Base-by-base conservation (phyloP, 1,140 invertebrate species). In the Drosophila watanabei region DNA sequence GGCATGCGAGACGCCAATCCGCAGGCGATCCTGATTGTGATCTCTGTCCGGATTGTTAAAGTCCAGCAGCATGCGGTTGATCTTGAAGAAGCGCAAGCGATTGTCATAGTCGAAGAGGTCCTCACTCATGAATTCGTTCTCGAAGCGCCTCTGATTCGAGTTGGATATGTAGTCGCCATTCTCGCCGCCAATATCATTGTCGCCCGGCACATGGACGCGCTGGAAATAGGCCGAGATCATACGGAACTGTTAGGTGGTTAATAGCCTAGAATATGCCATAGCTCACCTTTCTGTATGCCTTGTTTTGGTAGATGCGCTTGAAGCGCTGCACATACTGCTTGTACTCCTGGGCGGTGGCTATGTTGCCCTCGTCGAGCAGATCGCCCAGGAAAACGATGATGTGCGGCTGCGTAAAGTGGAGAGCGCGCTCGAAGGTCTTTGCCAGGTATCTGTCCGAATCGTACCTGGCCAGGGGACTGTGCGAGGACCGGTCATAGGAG, bases 181-280 rank as follows among this genome's bases (percentile, higher is more conserved):
- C 94, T 99, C 98, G 30, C 98, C 98, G 28, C 98, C 98, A 80
- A 99, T 98, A 92, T 99, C 98, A 94, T 99, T 99, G 92, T 99
- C 98, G 20, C 98, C 98, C 41, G 98, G 97, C 69, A 99, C 93
- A 94, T 96, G 98, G 63, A 99, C 95, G 93, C 95, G 96, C 92
- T 93, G 90, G 37, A 82, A 82, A 37, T 82, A 91, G 10, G 81
- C 77, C 37, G 81, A 79, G 13, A 92, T 82, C 79, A 80, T 97
- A 97, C 75, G 72, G 63, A 92, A 92, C 86, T 97, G 97, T 62
- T 51, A 70, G 24, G 41, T 20, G n/a, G n/a, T 46, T 54, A 14
- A 37, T 11, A 14, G 54, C 10, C 5, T n/a, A 7, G 0, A 8
- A 48, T 20, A 11, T 14, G 11, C 10, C 10, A 13, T 11, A 6